These are phyloP conservation scores for Drosophila littoralis DNA, from an alignment of 1,140 invertebrate species.

Conservation along the genomic window DNA sequence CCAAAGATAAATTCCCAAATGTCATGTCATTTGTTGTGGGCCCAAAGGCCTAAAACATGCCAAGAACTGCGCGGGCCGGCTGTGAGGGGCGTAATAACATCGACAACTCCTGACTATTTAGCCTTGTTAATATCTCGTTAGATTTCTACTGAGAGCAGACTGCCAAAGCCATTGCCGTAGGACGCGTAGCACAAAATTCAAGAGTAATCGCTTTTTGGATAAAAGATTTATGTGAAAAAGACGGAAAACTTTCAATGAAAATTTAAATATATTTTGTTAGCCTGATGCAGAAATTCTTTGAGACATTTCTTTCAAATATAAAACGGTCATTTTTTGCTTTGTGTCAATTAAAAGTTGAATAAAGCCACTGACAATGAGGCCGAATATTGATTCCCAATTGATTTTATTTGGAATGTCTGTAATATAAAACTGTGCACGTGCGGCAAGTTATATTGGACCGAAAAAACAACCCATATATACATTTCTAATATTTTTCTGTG, in stretches of 20 bases:
- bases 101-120: conserved; percentile 21
- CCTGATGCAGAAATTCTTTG: too few relatives aligned
- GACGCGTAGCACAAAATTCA: neutral
- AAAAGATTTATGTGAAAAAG: neutral
- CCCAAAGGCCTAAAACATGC: conserved; percentile 23
- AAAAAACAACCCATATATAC: neutral
- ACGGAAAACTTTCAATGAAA: neutral
- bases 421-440: neutral
- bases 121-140: conserved; percentile 19
- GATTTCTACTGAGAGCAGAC: neutral
- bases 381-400: neutral
- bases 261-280: neutral
- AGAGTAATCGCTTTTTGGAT: neutral
- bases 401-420: neutral
- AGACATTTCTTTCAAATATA: too few relatives aligned
- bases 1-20: conserved; percentile 65
- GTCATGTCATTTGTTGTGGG: conserved; percentile 68
- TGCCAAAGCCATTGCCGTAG: conserved; percentile 13
- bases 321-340: too few relatives aligned
- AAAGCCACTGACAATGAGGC: too few relatives aligned
- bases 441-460: neutral
- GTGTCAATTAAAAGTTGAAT: too few relatives aligned
- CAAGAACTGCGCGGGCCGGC: neutral
- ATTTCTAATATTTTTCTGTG: neutral
- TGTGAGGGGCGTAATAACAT: conserved; percentile 24